Percentiles rank a stretch among this genome's conserved stretches.
These are phyloP conservation scores for Eueides isabella DNA, from an alignment of 1,140 invertebrate genomes.

Conservation along the genomic window DNA sequence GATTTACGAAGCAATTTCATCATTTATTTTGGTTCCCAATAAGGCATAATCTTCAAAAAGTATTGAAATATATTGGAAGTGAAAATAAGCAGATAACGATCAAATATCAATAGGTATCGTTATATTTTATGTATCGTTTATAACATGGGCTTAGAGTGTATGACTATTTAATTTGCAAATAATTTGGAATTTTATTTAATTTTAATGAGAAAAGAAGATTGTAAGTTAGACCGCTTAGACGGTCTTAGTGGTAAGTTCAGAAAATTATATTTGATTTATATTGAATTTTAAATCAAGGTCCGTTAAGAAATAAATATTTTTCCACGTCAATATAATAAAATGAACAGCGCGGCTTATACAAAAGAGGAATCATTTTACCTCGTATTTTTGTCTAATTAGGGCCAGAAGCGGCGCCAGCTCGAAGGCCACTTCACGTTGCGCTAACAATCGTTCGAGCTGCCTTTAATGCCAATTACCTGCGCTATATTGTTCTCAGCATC, in stretches of 20 bases:
- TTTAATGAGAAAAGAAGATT: too few species aligned
- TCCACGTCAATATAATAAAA: constrained; percentile 11
- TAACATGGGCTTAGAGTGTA: too few species aligned
- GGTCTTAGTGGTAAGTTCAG: too few species aligned
- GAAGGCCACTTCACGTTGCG: constrained; percentile 43
- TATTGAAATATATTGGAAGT: constrained; percentile 47
- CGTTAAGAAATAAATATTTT: background rate
- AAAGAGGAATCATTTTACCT: constrained; percentile 36
- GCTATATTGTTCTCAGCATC: constrained; percentile 59
- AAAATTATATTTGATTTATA: too few species aligned
- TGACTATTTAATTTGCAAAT: too few species aligned
- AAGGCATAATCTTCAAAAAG: constrained; percentile 62
- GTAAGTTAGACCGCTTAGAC: too few species aligned
- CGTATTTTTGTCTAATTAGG: constrained; percentile 67
- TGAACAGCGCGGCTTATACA: constrained; percentile 28
- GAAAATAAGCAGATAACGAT: constrained; percentile 71
- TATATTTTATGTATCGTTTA: background rate
- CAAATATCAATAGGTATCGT: constrained; percentile 53
- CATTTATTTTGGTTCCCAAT: constrained; percentile 72
- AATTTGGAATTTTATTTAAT: too few species aligned
- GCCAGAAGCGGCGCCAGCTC: constrained; percentile 42
- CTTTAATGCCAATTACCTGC: constrained; percentile 72
- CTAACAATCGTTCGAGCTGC: constrained; percentile 58
- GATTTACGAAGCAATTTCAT: constrained; percentile 68
- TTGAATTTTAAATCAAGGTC: background rate